A percentile compares a stretch with the other conserved stretches of the same genome.
Evolutionary conservation across 2,797 vertebrate genomes (phyloP).

Genomic region (Sternarchorhynchus goeldii): DNA sequence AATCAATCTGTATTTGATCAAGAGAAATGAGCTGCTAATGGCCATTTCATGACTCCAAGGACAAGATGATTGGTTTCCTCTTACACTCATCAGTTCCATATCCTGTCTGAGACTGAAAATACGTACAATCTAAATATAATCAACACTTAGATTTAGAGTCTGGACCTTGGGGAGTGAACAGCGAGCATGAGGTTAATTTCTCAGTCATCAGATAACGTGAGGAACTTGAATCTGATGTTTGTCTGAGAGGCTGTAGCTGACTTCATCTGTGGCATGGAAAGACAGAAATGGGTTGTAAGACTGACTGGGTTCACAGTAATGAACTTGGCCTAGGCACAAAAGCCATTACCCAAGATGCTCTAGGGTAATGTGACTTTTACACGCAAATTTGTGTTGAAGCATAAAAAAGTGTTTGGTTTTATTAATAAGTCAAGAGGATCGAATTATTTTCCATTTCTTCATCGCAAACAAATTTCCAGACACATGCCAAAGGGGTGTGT

Average conservation of each 20-base stretch:
- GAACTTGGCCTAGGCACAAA: slow-evolving; percentile 29
- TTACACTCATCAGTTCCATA: slow-evolving; percentile 58
- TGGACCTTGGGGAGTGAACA: slow-evolving; percentile 35
- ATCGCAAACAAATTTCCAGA: slow-evolving; percentile 16
- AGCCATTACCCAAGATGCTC: slow-evolving; percentile 19
- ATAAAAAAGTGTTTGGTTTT: slow-evolving; percentile 34
- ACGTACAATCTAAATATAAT: slow-evolving; percentile 52
- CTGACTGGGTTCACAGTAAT: slow-evolving; percentile 25
- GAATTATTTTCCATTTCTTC: slow-evolving; percentile 44
- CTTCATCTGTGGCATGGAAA: slow-evolving; percentile 21
- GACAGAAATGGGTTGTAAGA: slow-evolving; percentile 24
- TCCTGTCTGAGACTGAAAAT: slow-evolving; percentile 41
- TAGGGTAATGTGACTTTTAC: slow-evolving; percentile 17
- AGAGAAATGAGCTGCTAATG: slow-evolving; percentile 37
- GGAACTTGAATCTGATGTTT: slow-evolving; percentile 54
- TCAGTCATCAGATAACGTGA: slow-evolving; percentile 44
- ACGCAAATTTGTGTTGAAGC: slow-evolving; percentile 16
- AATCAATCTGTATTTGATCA: slow-evolving; percentile 52
- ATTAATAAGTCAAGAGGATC: slow-evolving; percentile 25
- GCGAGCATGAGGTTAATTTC: slow-evolving; percentile 31
- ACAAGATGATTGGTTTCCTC: slow-evolving; percentile 41
- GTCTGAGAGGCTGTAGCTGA: slow-evolving; percentile 22
- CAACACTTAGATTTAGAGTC: slow-evolving; percentile 42
- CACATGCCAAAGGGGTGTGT: slow-evolving; percentile 17
- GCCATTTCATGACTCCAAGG: slow-evolving; percentile 39